Evolutionary conservation across 2,797 vertebrate species (phyloP).

Genomic region (Limnodromus scolopaceus): DNA sequence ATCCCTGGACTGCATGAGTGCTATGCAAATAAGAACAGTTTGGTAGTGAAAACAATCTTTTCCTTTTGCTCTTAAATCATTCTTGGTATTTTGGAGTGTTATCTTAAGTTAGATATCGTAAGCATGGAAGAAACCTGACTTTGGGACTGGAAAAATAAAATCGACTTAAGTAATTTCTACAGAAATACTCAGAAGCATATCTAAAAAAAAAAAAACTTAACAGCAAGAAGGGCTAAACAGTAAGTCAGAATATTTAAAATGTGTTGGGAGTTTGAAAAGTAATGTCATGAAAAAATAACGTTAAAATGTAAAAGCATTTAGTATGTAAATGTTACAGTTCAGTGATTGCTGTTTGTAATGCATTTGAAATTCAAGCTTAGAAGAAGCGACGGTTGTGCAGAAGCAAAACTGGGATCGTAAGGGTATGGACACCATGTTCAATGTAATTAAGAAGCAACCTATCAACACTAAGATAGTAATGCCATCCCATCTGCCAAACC

Average conservation of each 20-base stretch:
- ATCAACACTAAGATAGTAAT: conserved; percentile 64
- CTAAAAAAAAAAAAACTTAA: not conserved
- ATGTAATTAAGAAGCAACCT: conserved; percentile 83
- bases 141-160: not conserved
- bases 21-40: not conserved
- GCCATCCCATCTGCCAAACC: conserved; percentile 82
- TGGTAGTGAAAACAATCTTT: not conserved
- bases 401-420: conserved; percentile 20
- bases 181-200: not conserved
- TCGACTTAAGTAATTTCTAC: not conserved
- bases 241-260: not conserved
- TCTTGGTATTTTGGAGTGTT: not conserved
- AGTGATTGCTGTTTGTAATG: not conserved
- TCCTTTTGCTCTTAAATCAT: not conserved
- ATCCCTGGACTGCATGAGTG: not conserved
- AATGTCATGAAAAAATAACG: not conserved
- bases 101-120: not conserved
- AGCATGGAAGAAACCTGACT: not conserved
- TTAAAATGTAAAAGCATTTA: not conserved
- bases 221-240: not conserved
- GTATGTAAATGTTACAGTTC: not conserved
- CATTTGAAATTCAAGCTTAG: not conserved
- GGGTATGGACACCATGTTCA: conserved; percentile 63
- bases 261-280: not conserved
- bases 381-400: not conserved